Evolutionary conservation across 2,888 invertebrate species (phyloP).

Genomic region (Rosalia funebris): DNA sequence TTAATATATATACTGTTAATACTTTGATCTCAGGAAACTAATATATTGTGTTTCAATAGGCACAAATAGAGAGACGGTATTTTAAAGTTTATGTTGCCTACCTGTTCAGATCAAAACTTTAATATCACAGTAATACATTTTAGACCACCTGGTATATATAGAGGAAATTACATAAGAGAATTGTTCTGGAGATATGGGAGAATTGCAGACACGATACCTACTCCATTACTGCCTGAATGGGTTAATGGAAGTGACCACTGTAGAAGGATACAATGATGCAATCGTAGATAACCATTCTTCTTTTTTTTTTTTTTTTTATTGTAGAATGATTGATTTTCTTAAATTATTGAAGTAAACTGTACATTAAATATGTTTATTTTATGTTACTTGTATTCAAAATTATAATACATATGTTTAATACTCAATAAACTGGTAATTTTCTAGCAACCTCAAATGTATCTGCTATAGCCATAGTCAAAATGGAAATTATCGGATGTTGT

Average conservation of each 20-base stretch:
- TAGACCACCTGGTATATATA: slow-evolving; percentile 96
- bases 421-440: slow-evolving; percentile 59
- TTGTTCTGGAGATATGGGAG: slow-evolving; percentile 84
- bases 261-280: not conserved
- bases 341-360: too few species aligned
- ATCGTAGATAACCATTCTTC: not conserved
- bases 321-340: too few species aligned
- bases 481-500: slow-evolving; percentile 57
- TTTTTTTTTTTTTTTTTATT: not conserved
- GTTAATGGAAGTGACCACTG: not conserved
- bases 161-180: slow-evolving; percentile 92
- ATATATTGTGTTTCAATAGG: too few species aligned
- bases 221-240: slow-evolving; percentile 89
- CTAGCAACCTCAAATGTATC: slow-evolving; percentile 57
- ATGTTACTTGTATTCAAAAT: not conserved
- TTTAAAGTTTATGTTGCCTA: too few species aligned
- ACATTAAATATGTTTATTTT: not conserved
- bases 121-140: slow-evolving; percentile 39
- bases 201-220: slow-evolving; percentile 73
- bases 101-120: too few species aligned
- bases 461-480: slow-evolving; percentile 57
- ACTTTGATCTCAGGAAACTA: too few species aligned
- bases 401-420: not conserved
- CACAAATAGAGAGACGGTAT: too few species aligned
- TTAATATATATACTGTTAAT: too few species aligned